These are phyloP conservation scores for Coreoperca whiteheadi DNA, from an alignment of 2,113 vertebrate genomes.

Conservation along the genomic window DNA sequence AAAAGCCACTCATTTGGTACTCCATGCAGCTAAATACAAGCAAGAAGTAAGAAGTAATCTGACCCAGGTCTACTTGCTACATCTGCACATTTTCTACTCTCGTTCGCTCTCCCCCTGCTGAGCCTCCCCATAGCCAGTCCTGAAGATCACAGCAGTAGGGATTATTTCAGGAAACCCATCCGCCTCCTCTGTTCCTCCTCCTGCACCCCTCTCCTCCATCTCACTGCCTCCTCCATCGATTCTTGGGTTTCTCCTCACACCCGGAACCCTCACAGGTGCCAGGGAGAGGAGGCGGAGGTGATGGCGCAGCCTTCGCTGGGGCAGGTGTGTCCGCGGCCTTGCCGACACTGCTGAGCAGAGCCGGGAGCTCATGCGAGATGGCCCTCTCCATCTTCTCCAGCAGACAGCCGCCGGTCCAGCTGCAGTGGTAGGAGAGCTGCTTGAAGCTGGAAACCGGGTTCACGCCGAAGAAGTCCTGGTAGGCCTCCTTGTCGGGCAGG, in stretches of 20 bases:
- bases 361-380: conserved; percentile 92
- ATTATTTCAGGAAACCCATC: conserved; percentile 47
- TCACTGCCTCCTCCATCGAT: conserved; percentile 87
- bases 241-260: conserved; percentile 92
- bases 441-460: conserved; percentile 94
- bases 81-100: conserved; percentile 27
- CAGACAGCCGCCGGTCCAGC: conserved; percentile 93
- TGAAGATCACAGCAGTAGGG: conserved; percentile 42
- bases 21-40: conserved; percentile 36
- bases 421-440: conserved; percentile 93
- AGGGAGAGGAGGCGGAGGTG: conserved; percentile 69
- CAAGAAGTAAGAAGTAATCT: conserved; percentile 25
- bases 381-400: conserved; percentile 96
- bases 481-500: conserved; percentile 94
- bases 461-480: conserved; percentile 98
- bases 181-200: conserved; percentile 71
- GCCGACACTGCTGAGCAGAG: conserved; percentile 88
- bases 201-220: conserved; percentile 29
- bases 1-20: not conserved
- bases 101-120: conserved; percentile 5
- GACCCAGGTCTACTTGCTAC: conserved; percentile 15
- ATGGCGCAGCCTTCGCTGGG: conserved; percentile 36
- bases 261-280: conserved; percentile 89
- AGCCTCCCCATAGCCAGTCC: conserved; percentile 22
- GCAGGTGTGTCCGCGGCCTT: conserved; percentile 78